Base-by-base conservation (phyloP, 2,888 invertebrate genomes). In the Oeneis ivallda region DNA sequence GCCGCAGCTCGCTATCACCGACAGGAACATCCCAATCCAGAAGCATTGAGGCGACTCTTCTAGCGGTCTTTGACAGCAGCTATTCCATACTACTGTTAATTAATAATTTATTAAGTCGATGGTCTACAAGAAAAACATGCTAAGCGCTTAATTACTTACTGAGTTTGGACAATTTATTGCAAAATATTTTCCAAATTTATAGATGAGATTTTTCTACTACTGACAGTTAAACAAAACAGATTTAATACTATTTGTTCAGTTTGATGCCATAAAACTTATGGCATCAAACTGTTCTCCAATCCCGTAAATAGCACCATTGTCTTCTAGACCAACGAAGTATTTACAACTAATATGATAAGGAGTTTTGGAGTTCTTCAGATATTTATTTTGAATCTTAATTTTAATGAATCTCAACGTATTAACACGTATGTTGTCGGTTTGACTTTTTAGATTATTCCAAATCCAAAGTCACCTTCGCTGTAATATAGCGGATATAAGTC, bases 21-120 rank as follows among this genome's bases (percentile, higher is more conserved):
- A 96, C 87, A 95, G 95, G 83, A 93, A 95, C 87, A 96, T 97
- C 92, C 96, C 97, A 79, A 96, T 97, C 79, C 95, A 95, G 81
- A 92, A 91, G 79, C 91, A 92, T 83, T 92, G 90, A 92, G 81
- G 78, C 75, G 70, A 75, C 78, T 79, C 74, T 54, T 67, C 34
- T 13, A 72, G 78, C 78, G 74, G 78, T 75, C 75, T 73, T 72
- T 75, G 82, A 81, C 84, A 81, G 83, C 86, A 86, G 87, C 89
- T 89, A 91, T 92, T 91, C 91, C 91, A 91, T 89, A 87, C 77
- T 79, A 84, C 86, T 86, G 87, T 86, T 89, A 90, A 85, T 89
- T 87, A 89, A 86, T 90, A 85, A 90, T 90, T 91, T 92, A 90
- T 91, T 90, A 84, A 26, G 26, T 26, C 26, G 26, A 26, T 26